A percentile compares a stretch with the other conserved stretches of the same genome.
These are phyloP conservation scores for Chinchilla lanigera DNA, from an alignment of 2,113 vertebrate species.

Conservation along the genomic window DNA sequence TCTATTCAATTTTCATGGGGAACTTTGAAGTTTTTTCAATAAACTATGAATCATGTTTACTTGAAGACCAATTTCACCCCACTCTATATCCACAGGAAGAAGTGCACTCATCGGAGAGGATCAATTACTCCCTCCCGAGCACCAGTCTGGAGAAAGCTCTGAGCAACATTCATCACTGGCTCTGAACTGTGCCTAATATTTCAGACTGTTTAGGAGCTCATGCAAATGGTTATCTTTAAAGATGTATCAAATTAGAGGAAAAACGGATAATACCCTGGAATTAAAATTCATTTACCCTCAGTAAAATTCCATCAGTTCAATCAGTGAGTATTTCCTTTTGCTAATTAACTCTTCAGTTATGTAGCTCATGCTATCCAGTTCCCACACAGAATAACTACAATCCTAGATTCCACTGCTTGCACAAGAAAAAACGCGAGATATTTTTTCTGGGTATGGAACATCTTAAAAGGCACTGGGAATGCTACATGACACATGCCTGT, in stretches of 20 bases:
- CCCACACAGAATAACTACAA: background rate
- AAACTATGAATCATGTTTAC: conserved; percentile 56
- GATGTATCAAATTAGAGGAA: background rate
- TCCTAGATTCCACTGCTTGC: background rate
- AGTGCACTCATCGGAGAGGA: background rate
- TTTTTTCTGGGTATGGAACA: background rate
- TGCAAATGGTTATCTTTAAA: conserved; percentile 56
- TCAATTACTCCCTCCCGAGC: background rate
- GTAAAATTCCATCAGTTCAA: background rate
- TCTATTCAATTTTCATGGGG: conserved; percentile 35
- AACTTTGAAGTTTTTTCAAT: conserved; percentile 59
- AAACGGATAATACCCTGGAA: conserved; percentile 54
- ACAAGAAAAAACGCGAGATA: background rate
- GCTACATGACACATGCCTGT: background rate
- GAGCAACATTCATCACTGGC: background rate
- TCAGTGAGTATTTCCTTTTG: conserved; percentile 52
- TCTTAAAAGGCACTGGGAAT: background rate
- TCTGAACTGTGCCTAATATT: conserved; percentile 49
- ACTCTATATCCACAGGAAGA: conserved; percentile 21
- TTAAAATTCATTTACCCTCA: no score
- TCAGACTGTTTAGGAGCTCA: background rate
- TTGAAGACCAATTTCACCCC: conserved; percentile 3
- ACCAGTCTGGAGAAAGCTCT: background rate
- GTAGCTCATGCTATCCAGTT: background rate
- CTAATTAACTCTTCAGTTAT: background rate